phyloP scores from a whole-genome alignment of 2,113 vertebrate genomes.

The Pholis gunnellus region DNA sequence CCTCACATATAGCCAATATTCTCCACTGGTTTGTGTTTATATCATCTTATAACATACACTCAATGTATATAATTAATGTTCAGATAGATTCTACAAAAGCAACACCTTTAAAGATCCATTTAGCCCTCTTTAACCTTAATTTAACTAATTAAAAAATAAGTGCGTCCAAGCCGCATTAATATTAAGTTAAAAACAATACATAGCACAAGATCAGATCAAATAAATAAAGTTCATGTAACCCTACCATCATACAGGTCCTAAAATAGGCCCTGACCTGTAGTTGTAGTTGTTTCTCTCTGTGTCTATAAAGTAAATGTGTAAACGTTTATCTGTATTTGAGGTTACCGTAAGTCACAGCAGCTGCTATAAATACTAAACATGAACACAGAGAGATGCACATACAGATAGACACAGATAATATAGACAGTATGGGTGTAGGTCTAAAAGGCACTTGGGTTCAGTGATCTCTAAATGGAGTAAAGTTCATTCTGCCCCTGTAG shows the following conservation, averaged over 20 bases:
- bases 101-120: background rate
- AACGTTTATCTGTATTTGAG: background rate
- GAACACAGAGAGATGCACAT: background rate
- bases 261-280: background rate
- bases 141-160: background rate
- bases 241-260: background rate
- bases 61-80: background rate
- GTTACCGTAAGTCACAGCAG: slow-evolving; percentile 26
- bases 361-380: slow-evolving; percentile 9
- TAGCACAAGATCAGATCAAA: background rate
- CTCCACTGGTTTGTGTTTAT: background rate
- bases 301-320: background rate
- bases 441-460: slow-evolving; percentile 44
- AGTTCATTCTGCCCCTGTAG: background rate
- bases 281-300: background rate
- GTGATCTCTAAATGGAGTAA: slow-evolving; percentile 10
- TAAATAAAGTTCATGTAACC: background rate
- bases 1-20: background rate
- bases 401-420: background rate
- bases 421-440: background rate
- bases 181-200: background rate
- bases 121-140: background rate
- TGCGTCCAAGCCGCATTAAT: background rate
- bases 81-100: background rate
- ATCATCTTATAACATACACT: background rate